Base-by-base conservation (phyloP, 2,888 invertebrate species). In the Lasioglossum malachurum region DNA sequence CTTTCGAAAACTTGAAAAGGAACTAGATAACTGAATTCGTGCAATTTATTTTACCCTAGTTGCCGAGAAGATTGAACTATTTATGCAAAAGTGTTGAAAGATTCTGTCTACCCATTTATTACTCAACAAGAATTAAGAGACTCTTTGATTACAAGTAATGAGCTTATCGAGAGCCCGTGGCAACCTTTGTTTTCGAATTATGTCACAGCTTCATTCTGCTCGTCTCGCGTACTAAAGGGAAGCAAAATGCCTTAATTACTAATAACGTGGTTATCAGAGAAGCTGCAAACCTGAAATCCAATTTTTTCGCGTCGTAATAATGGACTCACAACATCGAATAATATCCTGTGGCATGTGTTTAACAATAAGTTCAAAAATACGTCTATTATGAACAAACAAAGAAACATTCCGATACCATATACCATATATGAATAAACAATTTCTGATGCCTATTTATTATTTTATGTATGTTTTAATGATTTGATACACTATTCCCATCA, bases 101-200 rank as follows among this genome's bases (percentile, higher is more conserved):
- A 67, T 67, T 67, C 31, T 35, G 67, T 67, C 35, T 46, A 49
- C 7, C 23, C 19, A 31, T 19, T 67, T 67, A 72, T 8, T 72
- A 72, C 72, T 72, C 44, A 27, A 44, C 27, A n/a, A 44, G 72
- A 72, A 72, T 72, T 72, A 72, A 72, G 72, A 72, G 72, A 72
- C 72, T 72, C 72, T 72, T 72, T 72, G 72, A 72, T 72, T 44
- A 72, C 44, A 44, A 44, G 72, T 72, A 44, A 72, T 44, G 27
- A 38, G 72, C 72, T 72, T 72, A 72, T 44, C 44, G 44, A 27
- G n/a, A 27, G 41, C 27, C 27, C 41, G 44, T 14, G 44, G 27
- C 72, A 44, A 27, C n/a, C 41, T 72, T 72, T 44, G 72, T 72
- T 72, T 72, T 44, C 27, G 72, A 72, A 72, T 72, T 72, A 72